Conservation (phyloP, 1,140 invertebrate genomes). For the Caenorhabditis inopinata region DNA sequence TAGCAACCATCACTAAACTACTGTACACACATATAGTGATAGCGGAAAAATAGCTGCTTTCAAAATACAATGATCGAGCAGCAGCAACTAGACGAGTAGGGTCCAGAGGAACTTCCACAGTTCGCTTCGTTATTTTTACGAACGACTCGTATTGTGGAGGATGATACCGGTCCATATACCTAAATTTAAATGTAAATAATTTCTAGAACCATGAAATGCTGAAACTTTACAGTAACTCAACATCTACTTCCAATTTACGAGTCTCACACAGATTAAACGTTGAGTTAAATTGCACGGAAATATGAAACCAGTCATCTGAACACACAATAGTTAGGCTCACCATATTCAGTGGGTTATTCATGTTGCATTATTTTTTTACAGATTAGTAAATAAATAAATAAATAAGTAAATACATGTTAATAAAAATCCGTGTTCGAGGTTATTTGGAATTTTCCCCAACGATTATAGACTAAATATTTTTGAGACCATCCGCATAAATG, state of each 20-base stretch:
- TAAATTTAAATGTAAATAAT: not conserved
- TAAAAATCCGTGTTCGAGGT: no score
- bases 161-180: constrained; percentile 32
- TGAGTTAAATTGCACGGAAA: constrained; percentile 3
- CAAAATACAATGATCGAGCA: not conserved
- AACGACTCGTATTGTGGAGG: constrained; percentile 35
- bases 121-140: not conserved
- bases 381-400: no score
- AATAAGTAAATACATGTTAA: no score
- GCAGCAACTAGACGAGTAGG: constrained; percentile 3
- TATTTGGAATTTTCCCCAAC: no score
- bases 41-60: not conserved
- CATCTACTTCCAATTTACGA: constrained; percentile 4
- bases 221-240: constrained; percentile 32
- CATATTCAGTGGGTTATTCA: no score
- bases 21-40: constrained; percentile 17
- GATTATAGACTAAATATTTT: no score
- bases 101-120: constrained; percentile 21
- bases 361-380: no score
- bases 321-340: no score
- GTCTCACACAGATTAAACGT: not conserved
- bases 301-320: constrained; percentile 22
- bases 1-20: not conserved
- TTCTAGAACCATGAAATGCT: not conserved
- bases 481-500: no score